Percentiles rank a stretch among this genome's conserved stretches.
These are phyloP conservation scores for Ditylenchus weischeri DNA, from an alignment of 2,888 invertebrate genomes.

Conservation along the genomic window DNA sequence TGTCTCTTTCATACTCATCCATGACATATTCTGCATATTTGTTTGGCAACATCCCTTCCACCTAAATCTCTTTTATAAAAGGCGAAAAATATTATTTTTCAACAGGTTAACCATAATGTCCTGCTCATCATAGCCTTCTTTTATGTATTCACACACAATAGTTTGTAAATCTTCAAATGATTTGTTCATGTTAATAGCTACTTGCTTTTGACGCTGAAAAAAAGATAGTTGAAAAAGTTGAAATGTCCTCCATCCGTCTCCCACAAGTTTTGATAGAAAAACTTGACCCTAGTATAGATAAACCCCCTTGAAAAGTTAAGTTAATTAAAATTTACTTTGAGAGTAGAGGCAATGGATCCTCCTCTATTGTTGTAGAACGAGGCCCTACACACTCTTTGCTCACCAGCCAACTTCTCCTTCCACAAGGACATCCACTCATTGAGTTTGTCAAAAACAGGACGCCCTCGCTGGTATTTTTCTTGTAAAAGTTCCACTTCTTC, in stretches of 20 bases:
- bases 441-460: slow-evolving; percentile 20
- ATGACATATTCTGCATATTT: slow-evolving; percentile 14
- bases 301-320: not conserved
- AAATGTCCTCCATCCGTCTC: too few species aligned
- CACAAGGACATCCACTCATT: slow-evolving; percentile 22
- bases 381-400: slow-evolving; percentile 19
- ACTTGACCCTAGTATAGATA: too few species aligned
- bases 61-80: not conserved
- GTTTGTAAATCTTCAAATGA: slow-evolving; percentile 14
- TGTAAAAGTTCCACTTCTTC: slow-evolving; percentile 6
- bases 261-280: too few species aligned
- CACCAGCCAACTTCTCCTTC: slow-evolving; percentile 22
- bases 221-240: too few species aligned
- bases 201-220: slow-evolving; percentile 19
- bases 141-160: slow-evolving; percentile 12
- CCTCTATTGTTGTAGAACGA: slow-evolving; percentile 24
- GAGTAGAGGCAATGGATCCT: slow-evolving; percentile 17
- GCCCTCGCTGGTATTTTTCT: slow-evolving; percentile 17
- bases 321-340: slow-evolving; percentile 12
- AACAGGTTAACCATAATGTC: slow-evolving; percentile 5
- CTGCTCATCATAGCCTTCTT: not conserved
- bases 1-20: slow-evolving; percentile 16
- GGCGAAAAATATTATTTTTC: too few species aligned
- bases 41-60: slow-evolving; percentile 17
- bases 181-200: slow-evolving; percentile 16